These are phyloP conservation scores for Tympanuchus pallidicinctus DNA, from an alignment of 2,113 vertebrate genomes.

Conservation along the genomic window DNA sequence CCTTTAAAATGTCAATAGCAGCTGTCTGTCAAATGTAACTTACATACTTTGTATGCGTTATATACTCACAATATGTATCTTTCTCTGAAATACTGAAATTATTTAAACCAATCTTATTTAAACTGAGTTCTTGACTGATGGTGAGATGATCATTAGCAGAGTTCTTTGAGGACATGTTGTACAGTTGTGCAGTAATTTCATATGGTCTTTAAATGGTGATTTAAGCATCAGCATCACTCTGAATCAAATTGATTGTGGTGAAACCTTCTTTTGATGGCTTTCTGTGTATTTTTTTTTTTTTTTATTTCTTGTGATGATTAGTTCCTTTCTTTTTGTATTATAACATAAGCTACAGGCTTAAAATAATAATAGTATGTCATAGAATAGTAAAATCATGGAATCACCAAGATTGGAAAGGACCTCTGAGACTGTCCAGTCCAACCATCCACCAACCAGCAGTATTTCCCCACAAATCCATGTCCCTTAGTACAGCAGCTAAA, in stretches of 20 bases:
- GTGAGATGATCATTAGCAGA: not conserved
- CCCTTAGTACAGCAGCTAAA: too few relatives aligned
- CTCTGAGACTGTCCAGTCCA: too few relatives aligned
- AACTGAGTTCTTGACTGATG: rapidly evolving
- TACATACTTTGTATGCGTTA: not conserved
- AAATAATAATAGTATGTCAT: not conserved
- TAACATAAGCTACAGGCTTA: not conserved
- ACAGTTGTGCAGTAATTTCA: not conserved
- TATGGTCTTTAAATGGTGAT: too few relatives aligned
- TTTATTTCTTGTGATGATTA: not conserved
- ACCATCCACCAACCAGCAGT: too few relatives aligned
- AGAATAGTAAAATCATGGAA: too few relatives aligned
- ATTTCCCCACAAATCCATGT: too few relatives aligned
- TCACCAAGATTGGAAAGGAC: too few relatives aligned
- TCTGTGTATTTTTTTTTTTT: not conserved
- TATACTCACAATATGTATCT: not conserved
- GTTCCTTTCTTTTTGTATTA: not conserved
- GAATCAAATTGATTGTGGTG: not conserved
- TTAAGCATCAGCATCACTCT: not conserved
- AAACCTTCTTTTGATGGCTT: not conserved
- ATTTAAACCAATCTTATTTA: not conserved
- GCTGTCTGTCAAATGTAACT: not conserved
- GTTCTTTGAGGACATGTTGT: not conserved
- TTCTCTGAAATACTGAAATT: not conserved
- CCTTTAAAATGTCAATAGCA: not conserved